phyloP scores from a whole-genome alignment of 2,888 invertebrate species.

The Drosophila dives region DNA sequence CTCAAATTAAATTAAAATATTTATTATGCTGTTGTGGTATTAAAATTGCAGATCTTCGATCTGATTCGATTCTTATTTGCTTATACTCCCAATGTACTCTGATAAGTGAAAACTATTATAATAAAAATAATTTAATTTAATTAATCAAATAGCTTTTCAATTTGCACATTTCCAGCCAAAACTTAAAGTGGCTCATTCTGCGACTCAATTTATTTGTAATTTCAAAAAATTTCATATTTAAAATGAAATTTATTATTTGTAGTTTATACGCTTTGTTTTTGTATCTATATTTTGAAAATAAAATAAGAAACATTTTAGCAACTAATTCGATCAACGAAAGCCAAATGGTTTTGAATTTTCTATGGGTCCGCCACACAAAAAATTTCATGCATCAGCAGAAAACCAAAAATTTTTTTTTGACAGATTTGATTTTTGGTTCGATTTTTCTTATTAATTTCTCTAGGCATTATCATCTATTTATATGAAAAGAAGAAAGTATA shows the following conservation, averaged over 20 bases:
- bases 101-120: background rate
- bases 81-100: background rate
- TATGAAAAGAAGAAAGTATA: background rate
- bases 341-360: slow-evolving; percentile 25
- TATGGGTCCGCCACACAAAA: slow-evolving; percentile 35
- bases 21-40: background rate
- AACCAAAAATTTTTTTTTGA: slow-evolving; percentile 52
- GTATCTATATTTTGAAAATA: background rate
- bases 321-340: background rate
- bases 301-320: background rate
- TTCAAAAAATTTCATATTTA: accelerated
- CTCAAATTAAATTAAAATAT: background rate
- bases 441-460: slow-evolving; percentile 50
- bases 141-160: no score
- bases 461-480: slow-evolving; percentile 20
- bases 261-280: background rate
- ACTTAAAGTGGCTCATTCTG: background rate
- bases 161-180: background rate
- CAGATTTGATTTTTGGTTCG: slow-evolving; percentile 54
- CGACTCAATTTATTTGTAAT: background rate
- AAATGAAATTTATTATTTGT: background rate
- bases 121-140: no score
- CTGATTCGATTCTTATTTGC: background rate
- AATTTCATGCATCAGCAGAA: slow-evolving; percentile 28
- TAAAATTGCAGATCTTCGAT: background rate